Conservation (phyloP, 2,113 vertebrate genomes). For the Rhadina sibilatrix region DNA sequence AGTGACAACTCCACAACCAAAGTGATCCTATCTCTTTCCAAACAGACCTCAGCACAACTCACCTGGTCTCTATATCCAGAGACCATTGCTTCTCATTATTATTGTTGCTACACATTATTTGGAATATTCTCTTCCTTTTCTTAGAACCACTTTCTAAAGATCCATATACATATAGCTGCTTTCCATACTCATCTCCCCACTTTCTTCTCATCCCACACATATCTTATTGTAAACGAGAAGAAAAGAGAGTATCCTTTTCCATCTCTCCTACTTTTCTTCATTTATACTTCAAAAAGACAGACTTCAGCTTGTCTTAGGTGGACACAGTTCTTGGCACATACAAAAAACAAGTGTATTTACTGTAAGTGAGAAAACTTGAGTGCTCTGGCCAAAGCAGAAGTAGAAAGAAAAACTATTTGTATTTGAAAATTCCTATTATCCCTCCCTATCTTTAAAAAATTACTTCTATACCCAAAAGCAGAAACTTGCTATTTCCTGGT, state of each 20-base stretch:
- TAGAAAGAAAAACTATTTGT: accelerated
- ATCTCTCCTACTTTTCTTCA: not conserved
- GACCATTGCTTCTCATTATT: not conserved
- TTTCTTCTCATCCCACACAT: not conserved
- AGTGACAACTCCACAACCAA: not conserved
- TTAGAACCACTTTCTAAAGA: not conserved
- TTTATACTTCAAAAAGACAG: not conserved
- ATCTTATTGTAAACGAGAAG: accelerated
- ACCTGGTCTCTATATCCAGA: not conserved
- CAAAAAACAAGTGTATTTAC: not conserved
- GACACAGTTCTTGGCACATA: accelerated
- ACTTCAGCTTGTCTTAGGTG: not conserved
- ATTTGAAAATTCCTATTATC: not conserved
- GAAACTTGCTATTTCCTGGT: not conserved
- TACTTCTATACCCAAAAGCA: not conserved
- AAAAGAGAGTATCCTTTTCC: not conserved
- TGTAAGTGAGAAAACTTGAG: not conserved
- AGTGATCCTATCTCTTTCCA: not conserved
- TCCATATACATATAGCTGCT: not conserved
- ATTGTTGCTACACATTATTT: not conserved
- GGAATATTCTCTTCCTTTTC: not conserved
- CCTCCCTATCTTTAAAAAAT: not conserved
- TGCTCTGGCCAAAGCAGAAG: not conserved
- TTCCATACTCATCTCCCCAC: not conserved
- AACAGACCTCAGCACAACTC: not conserved